These are phyloP conservation scores for Stichodactyla helianthus DNA, from an alignment of 64 coral and sea anemone species.

Conservation along the genomic window DNA sequence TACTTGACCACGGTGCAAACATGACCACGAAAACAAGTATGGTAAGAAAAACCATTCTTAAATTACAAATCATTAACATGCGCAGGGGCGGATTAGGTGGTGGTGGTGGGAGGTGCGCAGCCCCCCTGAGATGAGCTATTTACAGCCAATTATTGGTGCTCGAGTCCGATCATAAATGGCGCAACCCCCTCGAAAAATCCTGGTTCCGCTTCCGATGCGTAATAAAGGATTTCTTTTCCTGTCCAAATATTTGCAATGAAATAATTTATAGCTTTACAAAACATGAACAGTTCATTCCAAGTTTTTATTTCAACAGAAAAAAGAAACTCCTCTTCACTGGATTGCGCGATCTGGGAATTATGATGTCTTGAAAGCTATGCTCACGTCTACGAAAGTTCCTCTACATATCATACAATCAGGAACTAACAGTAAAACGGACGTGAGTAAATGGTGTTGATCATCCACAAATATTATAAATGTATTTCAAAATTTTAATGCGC, in stretches of 20 bases:
- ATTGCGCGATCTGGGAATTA: slow-evolving; percentile 74
- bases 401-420: slow-evolving; percentile 52
- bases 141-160: too few species aligned
- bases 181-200: too few species aligned
- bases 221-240: too few species aligned
- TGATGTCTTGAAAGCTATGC: slow-evolving; percentile 58
- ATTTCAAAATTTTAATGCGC: too few species aligned
- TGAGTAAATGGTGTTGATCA: neutral
- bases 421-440: slow-evolving; percentile 77
- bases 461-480: too few species aligned
- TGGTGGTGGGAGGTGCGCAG: too few species aligned
- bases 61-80: too few species aligned
- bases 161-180: too few species aligned
- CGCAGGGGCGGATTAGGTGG: too few species aligned
- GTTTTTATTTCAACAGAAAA: slow-evolving; percentile 40
- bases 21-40: slow-evolving; percentile 42
- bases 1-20: slow-evolving; percentile 67
- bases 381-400: slow-evolving; percentile 38
- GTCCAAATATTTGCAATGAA: too few species aligned
- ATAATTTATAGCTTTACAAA: neutral
- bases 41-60: neutral
- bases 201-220: too few species aligned
- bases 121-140: too few species aligned
- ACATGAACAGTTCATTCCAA: neutral
- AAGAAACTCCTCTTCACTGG: slow-evolving; percentile 81